Conservation (phyloP, 2,113 vertebrate species). For the Marmota flaviventris region DNA sequence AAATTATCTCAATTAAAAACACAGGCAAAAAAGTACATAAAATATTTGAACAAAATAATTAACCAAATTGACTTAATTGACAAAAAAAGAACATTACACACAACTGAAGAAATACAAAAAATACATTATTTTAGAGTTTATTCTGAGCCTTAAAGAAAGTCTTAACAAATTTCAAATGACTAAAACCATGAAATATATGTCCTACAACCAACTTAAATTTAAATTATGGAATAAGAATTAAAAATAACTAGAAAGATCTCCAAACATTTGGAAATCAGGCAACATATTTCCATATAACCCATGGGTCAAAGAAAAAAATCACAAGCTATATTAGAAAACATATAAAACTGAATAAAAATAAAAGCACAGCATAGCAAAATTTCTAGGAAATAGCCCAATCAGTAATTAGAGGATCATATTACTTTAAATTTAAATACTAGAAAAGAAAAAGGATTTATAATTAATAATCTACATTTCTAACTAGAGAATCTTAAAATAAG, state of each 20-base stretch:
- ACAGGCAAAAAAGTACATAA: background rate
- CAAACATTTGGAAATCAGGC: background rate
- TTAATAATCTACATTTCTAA: background rate
- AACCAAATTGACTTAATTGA: background rate
- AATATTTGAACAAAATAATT: slow-evolving; percentile 11
- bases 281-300: background rate
- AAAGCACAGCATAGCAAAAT: background rate
- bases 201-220: background rate
- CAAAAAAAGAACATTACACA: background rate
- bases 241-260: background rate
- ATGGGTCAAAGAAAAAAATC: background rate
- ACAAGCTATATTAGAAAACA: background rate
- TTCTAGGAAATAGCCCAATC: background rate
- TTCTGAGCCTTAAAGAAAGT: background rate
- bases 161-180: slow-evolving; percentile 29
- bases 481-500: background rate
- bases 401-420: background rate
- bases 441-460: background rate
- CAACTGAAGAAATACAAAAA: background rate
- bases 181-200: slow-evolving; percentile 21
- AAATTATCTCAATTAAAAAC: background rate
- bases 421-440: background rate
- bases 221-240: background rate
- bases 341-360: background rate
- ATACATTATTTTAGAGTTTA: background rate